Evolutionary conservation across 2,797 vertebrate genomes (phyloP), one percentile per base, ranked within the genome.

Genomic region (Muscicapa striata): DNA sequence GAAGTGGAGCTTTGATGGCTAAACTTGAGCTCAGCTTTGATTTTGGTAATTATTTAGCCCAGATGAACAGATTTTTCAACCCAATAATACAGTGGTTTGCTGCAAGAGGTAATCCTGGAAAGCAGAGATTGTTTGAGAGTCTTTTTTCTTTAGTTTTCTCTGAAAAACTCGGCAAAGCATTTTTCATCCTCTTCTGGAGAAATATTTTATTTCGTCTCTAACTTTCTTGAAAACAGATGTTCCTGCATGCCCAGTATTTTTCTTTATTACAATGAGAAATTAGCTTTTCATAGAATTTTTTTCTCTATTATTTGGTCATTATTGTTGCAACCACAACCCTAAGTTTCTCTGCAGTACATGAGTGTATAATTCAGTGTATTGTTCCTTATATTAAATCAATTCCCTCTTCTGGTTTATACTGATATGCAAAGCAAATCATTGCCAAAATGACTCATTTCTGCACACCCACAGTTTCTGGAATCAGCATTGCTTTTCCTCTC

Each of bases 361-460:
- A 82, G 32, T 36, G n/a, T 81, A 32, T 84, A 92, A 91, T 67
- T 34, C 9, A 81, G n/a, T 52, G n/a, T 55, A 82, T 93, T 94
- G 52, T 94, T 94, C 48, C 30, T 84, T 84, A 19, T 19, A 51
- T 87, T 95, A 76, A 93, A 72, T 74, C 83, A 89, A 54, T 94
- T 91, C 66, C 23, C 14, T 87, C 45, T 93, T 91, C 83, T 95
- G 68, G 9, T 82, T 94, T 93, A 22, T 61, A 51, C 57, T n/a
- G 84, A 69, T 76, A 63, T 68, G n/a, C 34, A 82, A 81, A 93
- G 66, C 46, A 72, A 92, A 7, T 61, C 30, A 15, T 43, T 85
- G 27, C 52, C 92, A 57, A 46, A 76, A 69, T 74, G 59, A 84
- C 24, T 63, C 34, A 69, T n/a, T 80, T 54, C 59, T 87, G 52